Percentiles rank a stretch among this genome's conserved stretches.
phyloP scores from a whole-genome alignment of 2,113 vertebrate genomes.

The Odontesthes bonariensis region DNA sequence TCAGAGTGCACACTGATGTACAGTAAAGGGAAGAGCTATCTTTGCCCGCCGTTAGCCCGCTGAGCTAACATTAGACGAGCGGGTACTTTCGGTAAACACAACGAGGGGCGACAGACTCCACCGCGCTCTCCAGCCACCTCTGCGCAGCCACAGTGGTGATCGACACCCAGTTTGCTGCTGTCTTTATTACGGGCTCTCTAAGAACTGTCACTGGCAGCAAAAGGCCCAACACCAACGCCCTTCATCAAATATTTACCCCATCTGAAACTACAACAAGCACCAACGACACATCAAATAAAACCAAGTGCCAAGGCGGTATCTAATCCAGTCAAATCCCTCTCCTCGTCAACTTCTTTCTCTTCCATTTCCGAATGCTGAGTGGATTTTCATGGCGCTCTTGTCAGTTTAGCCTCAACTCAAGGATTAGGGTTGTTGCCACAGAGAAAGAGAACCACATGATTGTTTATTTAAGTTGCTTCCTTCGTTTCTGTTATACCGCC shows the following conservation, averaged over 20 bases:
- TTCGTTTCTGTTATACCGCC: conserved; percentile 38
- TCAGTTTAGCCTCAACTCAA: conserved; percentile 68
- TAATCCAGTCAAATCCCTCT: conserved; percentile 68
- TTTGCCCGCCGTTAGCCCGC: conserved; percentile 32
- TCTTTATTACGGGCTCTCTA: conserved; percentile 67
- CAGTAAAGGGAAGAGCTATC: conserved; percentile 31
- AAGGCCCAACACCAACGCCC: conserved; percentile 55
- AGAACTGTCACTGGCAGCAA: conserved; percentile 55
- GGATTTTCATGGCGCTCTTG: conserved; percentile 59
- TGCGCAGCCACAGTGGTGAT: conserved; percentile 41
- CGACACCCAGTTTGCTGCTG: conserved; percentile 53
- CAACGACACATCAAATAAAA: conserved; percentile 69
- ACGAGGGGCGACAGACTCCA: conserved; percentile 17
- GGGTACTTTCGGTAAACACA: conserved; percentile 46
- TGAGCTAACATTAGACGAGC: conserved; percentile 40
- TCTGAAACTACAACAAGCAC: conserved; percentile 57
- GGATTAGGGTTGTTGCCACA: conserved; percentile 54
- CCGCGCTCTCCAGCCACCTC: conserved; percentile 54
- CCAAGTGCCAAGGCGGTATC: conserved; percentile 64
- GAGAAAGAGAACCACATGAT: conserved; percentile 47
- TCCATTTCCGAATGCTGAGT: conserved; percentile 18
- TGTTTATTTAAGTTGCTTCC: conserved; percentile 71
- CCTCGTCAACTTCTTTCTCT: conserved; percentile 61
- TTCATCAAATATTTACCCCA: conserved; percentile 78
- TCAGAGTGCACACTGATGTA: conserved; percentile 25